Evolutionary conservation across 1,140 invertebrate species (phyloP), one percentile per base, ranked within the genome.

Genomic region (Patella vulgata): DNA sequence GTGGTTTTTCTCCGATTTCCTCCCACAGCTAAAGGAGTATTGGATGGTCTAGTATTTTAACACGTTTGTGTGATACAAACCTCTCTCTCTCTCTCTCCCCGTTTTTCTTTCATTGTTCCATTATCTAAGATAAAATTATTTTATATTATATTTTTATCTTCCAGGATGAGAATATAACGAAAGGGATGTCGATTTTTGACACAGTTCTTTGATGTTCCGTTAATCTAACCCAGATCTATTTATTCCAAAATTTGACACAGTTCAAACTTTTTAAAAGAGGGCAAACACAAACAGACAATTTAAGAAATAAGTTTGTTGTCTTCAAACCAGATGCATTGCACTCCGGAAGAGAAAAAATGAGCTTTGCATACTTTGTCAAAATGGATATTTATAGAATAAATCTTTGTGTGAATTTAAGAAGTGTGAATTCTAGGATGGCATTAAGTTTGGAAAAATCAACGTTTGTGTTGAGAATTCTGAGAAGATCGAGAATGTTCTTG

Each of bases 121-220:
- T 19, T 28, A 17, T n/a, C 5, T 27, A 3, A 30, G 27, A 60
- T 17, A 46, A 30, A 47, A 23, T 30, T 19, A 5, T 51, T 48
- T 30, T 23, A 30, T 25, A 47, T 27, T 52, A 11, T 42, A 46
- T 33, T n/a, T 61, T 58, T 57, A 53, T 31, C 44, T 66, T 73
- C 17, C 66, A 73, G 71, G 71, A 73, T 57, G 71, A 71, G 36
- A 73, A 74, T 44, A 77, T 77, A 3, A 62, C 67, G 30, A 68
- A 70, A 57, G 75, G 75, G 12, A 74, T 77, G 70, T 61, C 72
- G 3, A 56, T 77, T 47, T 77, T 77, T 55, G 75, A 77, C 59
- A 77, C 75, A 54, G 72, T 77, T 27, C 72, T 77, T 14, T 77
- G 69, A 71, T 36, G 14, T 36, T 36, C 5, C 64, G 63, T 23